Base-by-base conservation (phyloP, 2,888 invertebrate genomes). In the Plagiodera versicolora region DNA sequence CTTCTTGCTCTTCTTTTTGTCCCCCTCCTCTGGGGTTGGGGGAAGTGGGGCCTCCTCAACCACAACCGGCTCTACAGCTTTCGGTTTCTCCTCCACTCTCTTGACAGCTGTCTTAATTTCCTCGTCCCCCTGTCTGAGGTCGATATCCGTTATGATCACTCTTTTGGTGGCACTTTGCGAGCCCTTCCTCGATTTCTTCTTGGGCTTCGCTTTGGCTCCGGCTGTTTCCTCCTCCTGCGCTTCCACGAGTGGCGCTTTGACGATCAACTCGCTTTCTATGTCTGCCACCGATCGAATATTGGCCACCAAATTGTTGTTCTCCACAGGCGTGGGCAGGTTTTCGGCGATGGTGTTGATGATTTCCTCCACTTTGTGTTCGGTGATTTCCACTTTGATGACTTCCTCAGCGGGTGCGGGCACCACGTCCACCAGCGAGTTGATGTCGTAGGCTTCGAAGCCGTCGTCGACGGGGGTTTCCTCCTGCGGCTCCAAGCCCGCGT, bases 71-170 rank as follows among this genome's bases (percentile, higher is more conserved):
- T 58, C 50, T 4, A 44, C 44, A n/a, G 39, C 51, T 54, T 52
- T 52, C 16, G 39, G 16, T 16, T 48, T 20, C 14, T 63, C 60
- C 54, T 64, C 63, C 39, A 53, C 53, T 54, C 66, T 65, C 19
- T 67, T 66, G 28, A 63, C 35, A 6, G 67, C 63, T 1, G 58
- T 56, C 53, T 66, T 70, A 50, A 64, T 28, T 45, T 65, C 61
- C 18, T 63, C 65, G 45, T 19, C 49, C 19, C 58, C 58, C 46
- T 59, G 63, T 8, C 69, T 68, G 50, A 74, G 60, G 63, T 76
- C 74, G n/a, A 75, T 57, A 63, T 79, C 79, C 9, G 72, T 78
- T 50, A 79, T 75, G 18, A 79, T 76, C 0, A 79, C 74, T 51
- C 74, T 68, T 61, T 74, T 76, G 16, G 67, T 64, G 5, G 69